These are phyloP conservation scores for Oxyruncus cristatus DNA, from an alignment of 2,113 vertebrate genomes.

Conservation along the genomic window DNA sequence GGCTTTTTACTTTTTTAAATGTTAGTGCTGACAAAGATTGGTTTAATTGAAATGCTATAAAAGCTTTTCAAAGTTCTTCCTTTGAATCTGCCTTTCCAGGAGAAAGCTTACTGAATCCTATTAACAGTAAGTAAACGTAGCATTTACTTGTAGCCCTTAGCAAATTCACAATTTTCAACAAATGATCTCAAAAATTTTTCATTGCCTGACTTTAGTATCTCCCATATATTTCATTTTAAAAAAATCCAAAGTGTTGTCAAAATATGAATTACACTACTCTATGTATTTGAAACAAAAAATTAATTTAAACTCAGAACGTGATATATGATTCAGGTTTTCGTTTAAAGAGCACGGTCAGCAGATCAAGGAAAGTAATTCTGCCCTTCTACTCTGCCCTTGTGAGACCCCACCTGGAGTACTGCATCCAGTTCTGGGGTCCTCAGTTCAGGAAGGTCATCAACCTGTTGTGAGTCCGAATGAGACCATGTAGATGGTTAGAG, in stretches of 20 bases:
- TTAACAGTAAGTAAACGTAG: background rate
- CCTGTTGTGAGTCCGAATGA: background rate
- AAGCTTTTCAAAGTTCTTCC: background rate
- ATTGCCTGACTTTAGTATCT: background rate
- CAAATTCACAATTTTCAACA: background rate
- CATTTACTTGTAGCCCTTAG: background rate
- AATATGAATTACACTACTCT: background rate
- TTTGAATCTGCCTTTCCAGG: background rate
- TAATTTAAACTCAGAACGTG: background rate
- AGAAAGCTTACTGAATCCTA: background rate
- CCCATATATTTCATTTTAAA: background rate
- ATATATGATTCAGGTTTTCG: background rate
- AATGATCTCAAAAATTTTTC: background rate
- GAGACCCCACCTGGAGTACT: background rate
- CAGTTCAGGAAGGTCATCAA: background rate
- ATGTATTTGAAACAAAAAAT: background rate
- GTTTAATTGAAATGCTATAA: background rate
- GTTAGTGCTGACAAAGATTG: background rate
- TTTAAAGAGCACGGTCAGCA: background rate
- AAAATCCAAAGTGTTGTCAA: background rate
- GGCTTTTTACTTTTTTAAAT: background rate
- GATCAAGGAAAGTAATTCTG: background rate
- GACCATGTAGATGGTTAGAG: background rate
- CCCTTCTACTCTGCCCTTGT: too few relatives aligned
- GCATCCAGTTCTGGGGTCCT: background rate